Percentiles rank a stretch among this genome's conserved stretches.
Conservation (phyloP, 2,888 invertebrate species). For the Gonocerus acuteangulatus region DNA sequence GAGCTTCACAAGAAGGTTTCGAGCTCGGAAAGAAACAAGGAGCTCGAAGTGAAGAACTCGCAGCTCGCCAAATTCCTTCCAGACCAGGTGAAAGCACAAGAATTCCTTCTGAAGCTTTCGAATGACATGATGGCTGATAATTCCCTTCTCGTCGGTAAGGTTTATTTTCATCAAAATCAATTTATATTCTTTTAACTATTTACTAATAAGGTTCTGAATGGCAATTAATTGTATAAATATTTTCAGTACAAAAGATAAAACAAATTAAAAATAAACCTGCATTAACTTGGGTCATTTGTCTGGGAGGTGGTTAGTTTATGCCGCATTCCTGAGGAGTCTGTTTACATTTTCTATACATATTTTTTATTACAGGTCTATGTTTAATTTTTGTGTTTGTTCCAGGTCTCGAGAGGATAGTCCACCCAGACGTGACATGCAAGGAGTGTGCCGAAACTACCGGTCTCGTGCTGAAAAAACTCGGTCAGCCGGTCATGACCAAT, state of each 20-base stretch:
- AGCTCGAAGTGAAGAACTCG: conserved; percentile 49
- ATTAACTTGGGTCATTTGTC: no score
- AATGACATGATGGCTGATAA: conserved; percentile 61
- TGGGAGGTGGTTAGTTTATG: no score
- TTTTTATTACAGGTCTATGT: neutral
- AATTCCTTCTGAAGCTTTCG: conserved; percentile 78
- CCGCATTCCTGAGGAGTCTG: no score
- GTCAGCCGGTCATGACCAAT: conserved; percentile 90
- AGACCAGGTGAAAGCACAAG: conserved; percentile 84
- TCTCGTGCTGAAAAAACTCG: conserved; percentile 71
- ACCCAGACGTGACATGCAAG: conserved; percentile 84
- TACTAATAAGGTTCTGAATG: no score
- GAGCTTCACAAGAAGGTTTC: conserved; percentile 66
- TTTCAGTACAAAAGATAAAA: no score
- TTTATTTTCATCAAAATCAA: no score
- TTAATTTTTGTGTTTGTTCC: neutral
- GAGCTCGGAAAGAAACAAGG: conserved; percentile 59
- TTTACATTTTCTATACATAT: neutral
- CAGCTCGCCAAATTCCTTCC: conserved; percentile 62
- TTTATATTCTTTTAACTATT: no score
- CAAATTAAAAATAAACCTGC: no score
- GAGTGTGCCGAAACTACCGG: conserved; percentile 86
- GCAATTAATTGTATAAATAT: no score
- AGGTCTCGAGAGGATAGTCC: conserved; percentile 80
- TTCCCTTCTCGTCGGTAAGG: conserved; percentile 36